Evolutionary conservation across 2,888 invertebrate species (phyloP).

Genomic region (Muschampia plurimacula): DNA sequence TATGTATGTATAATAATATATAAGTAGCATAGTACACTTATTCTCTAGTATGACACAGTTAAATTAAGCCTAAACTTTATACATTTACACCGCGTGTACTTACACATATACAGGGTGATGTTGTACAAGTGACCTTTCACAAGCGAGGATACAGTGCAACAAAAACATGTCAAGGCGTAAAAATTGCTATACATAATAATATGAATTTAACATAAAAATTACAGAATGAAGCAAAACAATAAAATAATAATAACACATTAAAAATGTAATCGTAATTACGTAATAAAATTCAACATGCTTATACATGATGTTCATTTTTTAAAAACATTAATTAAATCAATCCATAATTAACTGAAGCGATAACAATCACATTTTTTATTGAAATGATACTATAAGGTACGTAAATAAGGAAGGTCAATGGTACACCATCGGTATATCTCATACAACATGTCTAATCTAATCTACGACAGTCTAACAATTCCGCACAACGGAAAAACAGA

Average conservation of each 20-base stretch:
- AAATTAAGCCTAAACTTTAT: slow-evolving; percentile 80
- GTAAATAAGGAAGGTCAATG: slow-evolving; percentile 54
- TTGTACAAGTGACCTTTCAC: slow-evolving; percentile 51
- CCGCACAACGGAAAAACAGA: slow-evolving; percentile 84
- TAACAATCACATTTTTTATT: slow-evolving; percentile 2
- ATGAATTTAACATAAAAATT: neutral
- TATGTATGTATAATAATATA: slow-evolving; percentile 64
- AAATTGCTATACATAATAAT: neutral
- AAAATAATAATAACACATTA: slow-evolving; percentile 13
- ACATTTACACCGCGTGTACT: slow-evolving; percentile 80
- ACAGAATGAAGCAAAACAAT: neutral
- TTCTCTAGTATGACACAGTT: slow-evolving; percentile 84
- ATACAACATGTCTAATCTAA: slow-evolving; percentile 77
- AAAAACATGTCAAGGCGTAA: slow-evolving; percentile 17
- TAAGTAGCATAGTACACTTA: slow-evolving; percentile 85
- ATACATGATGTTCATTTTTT: slow-evolving; percentile 1
- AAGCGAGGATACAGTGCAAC: slow-evolving; percentile 42
- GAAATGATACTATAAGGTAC: neutral
- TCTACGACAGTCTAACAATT: slow-evolving; percentile 83
- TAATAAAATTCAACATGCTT: slow-evolving; percentile 2
- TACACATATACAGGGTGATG: slow-evolving; percentile 78
- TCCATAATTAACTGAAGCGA: slow-evolving; percentile 1
- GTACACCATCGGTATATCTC: slow-evolving; percentile 70
- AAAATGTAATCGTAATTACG: neutral
- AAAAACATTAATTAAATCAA: slow-evolving; percentile 8